Base-by-base conservation (phyloP, 2,113 vertebrate species). In the Nibea albiflora region DNA sequence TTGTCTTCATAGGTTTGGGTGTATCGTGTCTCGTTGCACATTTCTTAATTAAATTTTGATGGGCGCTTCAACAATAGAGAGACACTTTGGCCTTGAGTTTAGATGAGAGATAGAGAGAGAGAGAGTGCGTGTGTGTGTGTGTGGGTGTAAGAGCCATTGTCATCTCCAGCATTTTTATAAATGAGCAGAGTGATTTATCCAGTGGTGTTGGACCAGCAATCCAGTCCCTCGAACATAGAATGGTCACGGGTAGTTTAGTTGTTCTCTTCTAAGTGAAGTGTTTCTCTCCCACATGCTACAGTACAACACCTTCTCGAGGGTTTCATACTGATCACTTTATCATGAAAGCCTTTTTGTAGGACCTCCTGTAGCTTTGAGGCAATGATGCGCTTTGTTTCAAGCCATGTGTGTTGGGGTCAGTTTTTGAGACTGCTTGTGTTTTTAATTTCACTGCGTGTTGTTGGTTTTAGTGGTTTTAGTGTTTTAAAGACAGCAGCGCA, bases 1-100 rank as follows among this genome's bases (percentile, higher is more conserved):
- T 88, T 65, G 75, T 63, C 73, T 90, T 86, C 78, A 86, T 88
- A 64, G 60, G 60, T 26, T 44, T 14, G 50, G 62, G 39, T 49
- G 78, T 75, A 80, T 76, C 88, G 74, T 64, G 71, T 75, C 69
- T 72, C 31, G 7, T 47, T 88, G 66, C 56, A 73, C 82, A 87
- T 87, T 84, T 89, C 81, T 89, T 90, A 88, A 93, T 90, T 88
- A 67, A 77, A 76, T 79, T 73, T 46, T 81, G 80, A 85, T 81
- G 58, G 47, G 15, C 15, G 11, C 44, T 50, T 58, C 31, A 42
- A 11, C 0, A 6, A 68, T 9, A 47, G 31, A 61, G 16, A 66
- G 28, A 72, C 14, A 42, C 16, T 42, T 52, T 66, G 6, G 39
- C 57, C 49, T 52, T 60, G 58, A 19, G 35, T 65, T 60, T 10